Evolutionary conservation across 2,888 invertebrate species (phyloP).

Genomic region (Pyrochroa serraticornis): DNA sequence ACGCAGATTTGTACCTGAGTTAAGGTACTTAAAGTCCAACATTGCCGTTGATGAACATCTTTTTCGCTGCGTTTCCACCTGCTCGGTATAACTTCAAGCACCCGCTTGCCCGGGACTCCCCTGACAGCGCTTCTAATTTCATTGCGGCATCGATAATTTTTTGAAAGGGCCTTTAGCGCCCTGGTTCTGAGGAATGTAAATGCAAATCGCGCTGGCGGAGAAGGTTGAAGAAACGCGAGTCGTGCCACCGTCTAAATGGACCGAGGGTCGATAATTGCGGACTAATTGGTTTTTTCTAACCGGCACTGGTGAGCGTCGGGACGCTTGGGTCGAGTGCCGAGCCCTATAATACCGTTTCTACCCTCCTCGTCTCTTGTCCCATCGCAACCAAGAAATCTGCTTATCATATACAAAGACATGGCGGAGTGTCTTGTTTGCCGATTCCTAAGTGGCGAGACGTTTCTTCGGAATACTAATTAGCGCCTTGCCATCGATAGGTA

Average conservation of each 20-base stretch:
- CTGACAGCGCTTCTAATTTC: neutral
- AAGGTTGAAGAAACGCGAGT: constrained; percentile 4
- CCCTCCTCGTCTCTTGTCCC: too few species aligned
- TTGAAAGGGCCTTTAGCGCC: constrained; percentile 1
- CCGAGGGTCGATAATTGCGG: constrained; percentile 11
- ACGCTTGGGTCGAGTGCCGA: too few species aligned
- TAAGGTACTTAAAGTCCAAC: too few species aligned
- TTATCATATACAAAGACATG: constrained; percentile 38
- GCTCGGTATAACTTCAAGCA: too few species aligned
- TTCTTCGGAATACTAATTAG: constrained; percentile 21
- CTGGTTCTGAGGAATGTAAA: neutral
- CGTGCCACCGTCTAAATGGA: neutral
- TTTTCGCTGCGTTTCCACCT: too few species aligned
- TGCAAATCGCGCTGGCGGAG: constrained; percentile 5
- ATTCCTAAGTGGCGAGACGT: constrained; percentile 13
- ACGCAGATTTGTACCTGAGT: too few species aligned
- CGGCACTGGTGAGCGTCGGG: too few species aligned
- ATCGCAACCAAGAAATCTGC: constrained; percentile 33
- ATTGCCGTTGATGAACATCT: too few species aligned
- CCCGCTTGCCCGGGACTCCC: too few species aligned
- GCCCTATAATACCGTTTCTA: too few species aligned
- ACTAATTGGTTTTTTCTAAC: constrained; percentile 10
- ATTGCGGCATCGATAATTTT: constrained; percentile 10
- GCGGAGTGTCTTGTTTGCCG: constrained; percentile 15
- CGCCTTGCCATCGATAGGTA: constrained; percentile 16